Evolutionary conservation across 2,888 invertebrate species (phyloP).

Genomic region (Cistogaster globosa): DNA sequence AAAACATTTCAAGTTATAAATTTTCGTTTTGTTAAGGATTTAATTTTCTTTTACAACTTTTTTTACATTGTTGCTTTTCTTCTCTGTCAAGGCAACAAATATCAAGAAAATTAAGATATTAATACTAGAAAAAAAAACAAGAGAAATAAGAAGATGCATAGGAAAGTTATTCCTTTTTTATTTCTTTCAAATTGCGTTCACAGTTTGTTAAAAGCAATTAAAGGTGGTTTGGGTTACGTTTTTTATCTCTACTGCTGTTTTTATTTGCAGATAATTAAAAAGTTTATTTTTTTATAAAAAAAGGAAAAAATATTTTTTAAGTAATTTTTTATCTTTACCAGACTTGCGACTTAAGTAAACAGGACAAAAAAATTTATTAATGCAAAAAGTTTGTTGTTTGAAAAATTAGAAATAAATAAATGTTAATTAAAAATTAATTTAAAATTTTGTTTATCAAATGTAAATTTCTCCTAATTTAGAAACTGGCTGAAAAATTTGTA

Average conservation of each 20-base stretch:
- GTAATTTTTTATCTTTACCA: conserved; percentile 26
- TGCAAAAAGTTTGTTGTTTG: background rate
- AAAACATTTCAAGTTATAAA: conserved; percentile 32
- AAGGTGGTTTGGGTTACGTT: background rate
- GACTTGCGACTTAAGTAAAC: background rate
- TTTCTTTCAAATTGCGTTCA: conserved; percentile 43
- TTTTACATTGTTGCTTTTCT: conserved; percentile 10
- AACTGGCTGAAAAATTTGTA: too few relatives aligned
- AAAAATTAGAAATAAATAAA: background rate
- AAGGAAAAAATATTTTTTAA: background rate
- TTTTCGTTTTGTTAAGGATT: conserved; percentile 56
- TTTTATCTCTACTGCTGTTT: conserved; percentile 15
- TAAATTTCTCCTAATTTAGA: too few relatives aligned
- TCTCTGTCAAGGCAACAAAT: conserved; percentile 38
- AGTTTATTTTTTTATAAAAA: conserved; percentile 28
- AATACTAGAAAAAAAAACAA: conserved; percentile 3
- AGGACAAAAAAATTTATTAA: background rate
- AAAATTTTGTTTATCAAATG: too few relatives aligned
- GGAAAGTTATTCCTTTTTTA: conserved; percentile 38
- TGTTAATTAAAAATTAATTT: too few relatives aligned
- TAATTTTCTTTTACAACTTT: conserved; percentile 64
- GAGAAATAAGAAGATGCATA: conserved; percentile 13
- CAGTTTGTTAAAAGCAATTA: conserved; percentile 48
- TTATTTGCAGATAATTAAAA: conserved; percentile 66
- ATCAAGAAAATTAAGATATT: conserved; percentile 54